Conservation (phyloP, 2,113 vertebrate genomes). For the Dicaeum eximium region DNA sequence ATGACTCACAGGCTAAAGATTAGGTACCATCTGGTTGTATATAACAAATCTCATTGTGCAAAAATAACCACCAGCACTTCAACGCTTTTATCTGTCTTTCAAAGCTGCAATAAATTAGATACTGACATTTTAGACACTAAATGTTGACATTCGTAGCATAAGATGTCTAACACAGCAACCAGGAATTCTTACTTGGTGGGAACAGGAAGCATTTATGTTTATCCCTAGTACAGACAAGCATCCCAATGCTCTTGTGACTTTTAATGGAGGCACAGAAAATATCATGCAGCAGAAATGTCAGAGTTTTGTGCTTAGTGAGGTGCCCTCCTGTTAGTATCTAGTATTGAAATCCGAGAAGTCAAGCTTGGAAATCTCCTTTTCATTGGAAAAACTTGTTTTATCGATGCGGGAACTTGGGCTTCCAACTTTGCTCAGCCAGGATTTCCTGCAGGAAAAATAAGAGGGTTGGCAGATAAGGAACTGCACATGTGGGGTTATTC, state of each 20-base stretch:
- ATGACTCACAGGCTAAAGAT: slow-evolving; percentile 14
- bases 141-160: not conserved
- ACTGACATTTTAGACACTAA: not conserved
- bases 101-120: not conserved
- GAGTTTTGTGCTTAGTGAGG: not conserved
- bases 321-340: slow-evolving; percentile 72
- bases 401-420: slow-evolving; percentile 88
- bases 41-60: not conserved
- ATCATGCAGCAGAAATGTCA: not conserved
- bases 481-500: not conserved
- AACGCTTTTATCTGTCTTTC: not conserved
- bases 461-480: not conserved
- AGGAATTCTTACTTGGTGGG: not conserved
- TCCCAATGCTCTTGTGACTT: not conserved
- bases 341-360: slow-evolving; percentile 86
- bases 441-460: slow-evolving; percentile 75
- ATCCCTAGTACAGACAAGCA: not conserved
- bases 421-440: slow-evolving; percentile 84
- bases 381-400: slow-evolving; percentile 79
- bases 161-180: not conserved
- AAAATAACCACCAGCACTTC: not conserved
- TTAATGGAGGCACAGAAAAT: not conserved
- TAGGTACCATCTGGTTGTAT: not conserved
- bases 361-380: slow-evolving; percentile 81
- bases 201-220: not conserved